Percentiles rank a stretch among this genome's conserved stretches.
These are phyloP conservation scores for Diorhabda elongata DNA, from an alignment of 1,140 invertebrate genomes.

Conservation along the genomic window DNA sequence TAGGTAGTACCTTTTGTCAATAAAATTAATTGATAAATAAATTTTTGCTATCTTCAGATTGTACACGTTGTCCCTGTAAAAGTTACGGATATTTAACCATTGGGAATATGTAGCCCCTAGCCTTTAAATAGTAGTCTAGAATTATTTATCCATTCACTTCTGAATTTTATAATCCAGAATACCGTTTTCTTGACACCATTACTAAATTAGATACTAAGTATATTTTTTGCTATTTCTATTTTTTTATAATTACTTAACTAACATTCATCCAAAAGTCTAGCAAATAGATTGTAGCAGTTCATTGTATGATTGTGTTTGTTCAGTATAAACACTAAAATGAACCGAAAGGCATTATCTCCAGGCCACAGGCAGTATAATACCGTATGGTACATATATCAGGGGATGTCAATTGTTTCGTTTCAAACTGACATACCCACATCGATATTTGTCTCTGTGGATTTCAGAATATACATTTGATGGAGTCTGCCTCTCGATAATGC, in stretches of 20 bases:
- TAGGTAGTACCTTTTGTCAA: no score
- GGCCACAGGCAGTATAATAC: constrained; percentile 12
- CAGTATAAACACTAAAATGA: constrained; percentile 16
- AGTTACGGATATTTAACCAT: no score
- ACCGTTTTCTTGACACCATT: no score
- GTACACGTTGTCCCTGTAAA: no score
- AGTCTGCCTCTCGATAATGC: constrained; percentile 10
- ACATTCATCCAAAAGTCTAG: neutral
- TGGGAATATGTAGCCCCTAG: no score
- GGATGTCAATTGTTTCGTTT: constrained; percentile 20
- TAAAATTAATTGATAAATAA: no score
- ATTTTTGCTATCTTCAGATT: no score
- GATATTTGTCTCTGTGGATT: constrained; percentile 18
- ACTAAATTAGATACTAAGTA: no score
- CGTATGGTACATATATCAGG: constrained; percentile 17
- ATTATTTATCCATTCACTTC: no score
- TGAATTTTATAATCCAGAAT: no score
- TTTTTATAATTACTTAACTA: neutral
- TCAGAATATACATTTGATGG: constrained; percentile 14
- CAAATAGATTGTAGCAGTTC: neutral
- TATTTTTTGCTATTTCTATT: no score
- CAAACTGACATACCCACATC: constrained; percentile 17
- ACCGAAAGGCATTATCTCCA: constrained; percentile 16
- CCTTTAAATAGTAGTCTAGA: no score
- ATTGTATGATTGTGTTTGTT: constrained; percentile 1